Base-by-base conservation (phyloP, 2,113 vertebrate genomes). In the Thomomys bottae region DNA sequence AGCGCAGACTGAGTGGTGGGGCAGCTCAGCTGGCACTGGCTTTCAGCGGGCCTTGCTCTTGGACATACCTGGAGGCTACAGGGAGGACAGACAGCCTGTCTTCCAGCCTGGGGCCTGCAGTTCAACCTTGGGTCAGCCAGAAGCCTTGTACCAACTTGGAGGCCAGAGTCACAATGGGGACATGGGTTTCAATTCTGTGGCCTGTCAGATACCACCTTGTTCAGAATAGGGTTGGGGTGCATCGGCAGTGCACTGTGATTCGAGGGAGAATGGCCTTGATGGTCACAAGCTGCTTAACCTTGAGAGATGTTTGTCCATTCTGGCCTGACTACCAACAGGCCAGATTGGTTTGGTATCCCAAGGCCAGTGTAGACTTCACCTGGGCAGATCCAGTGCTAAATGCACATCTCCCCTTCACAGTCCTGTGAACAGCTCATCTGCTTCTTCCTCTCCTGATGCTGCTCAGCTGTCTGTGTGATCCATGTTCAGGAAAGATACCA, bases 341-440 rank as follows among this genome's bases (percentile, higher is more conserved):
- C n/a, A n/a, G n/a, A 61, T 23, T 32, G 10, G 0, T 38, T 21
- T n/a, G 87, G 15, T 8, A 9, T 45, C 15, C 75, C 34, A 7
- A 73, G 28, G 20, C 40, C 30, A 26, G 59, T 32, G 11, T 26
- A 11, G 59, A 26, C 59, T 61, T 26, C 59, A 11, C 24, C 17
- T 1, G 3, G 14, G 30, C 73, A 36, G 6, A 23, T 20, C 4
- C 57, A 61, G 9, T 57, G n/a, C 61, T 54, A 12, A 18, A 0
- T 64, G 61, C 28, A 12, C 7, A 5, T 9, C 45, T 59, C 45
- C 59, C 15, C 7, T 32, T n/a, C 18, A 71, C 14, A 15, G 54
- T 17, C 32, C 76, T 6, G 0, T 1, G 1, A 12, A 17, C 23
- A 30, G 36, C 28, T 0, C 30, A 30, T 26, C 32, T n/a, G n/a